Evolutionary conservation across 2,797 vertebrate genomes (phyloP).

Genomic region (Leptodactylus fallax): DNA sequence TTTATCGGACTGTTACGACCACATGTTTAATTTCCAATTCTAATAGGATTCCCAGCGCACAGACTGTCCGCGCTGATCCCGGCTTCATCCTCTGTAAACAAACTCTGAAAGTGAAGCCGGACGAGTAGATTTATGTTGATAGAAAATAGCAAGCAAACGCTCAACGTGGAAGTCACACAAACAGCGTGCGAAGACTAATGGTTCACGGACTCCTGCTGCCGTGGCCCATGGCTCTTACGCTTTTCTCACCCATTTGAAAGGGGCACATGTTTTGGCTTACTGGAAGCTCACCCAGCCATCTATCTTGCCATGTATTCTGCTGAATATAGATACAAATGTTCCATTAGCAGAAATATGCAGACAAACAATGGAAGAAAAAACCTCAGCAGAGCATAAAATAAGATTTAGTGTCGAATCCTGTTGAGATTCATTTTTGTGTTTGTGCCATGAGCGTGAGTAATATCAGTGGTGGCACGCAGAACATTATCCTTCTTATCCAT

Average conservation of each 20-base stretch:
- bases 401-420: slow-evolving; percentile 54
- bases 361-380: slow-evolving; percentile 25
- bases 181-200: slow-evolving; percentile 12
- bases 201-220: background rate
- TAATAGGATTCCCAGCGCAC: background rate
- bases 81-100: background rate
- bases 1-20: background rate
- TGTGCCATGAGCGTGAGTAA: slow-evolving; percentile 54
- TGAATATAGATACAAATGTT: slow-evolving; percentile 23
- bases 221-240: background rate
- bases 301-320: slow-evolving; percentile 2
- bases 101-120: slow-evolving; percentile 3
- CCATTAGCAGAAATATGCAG: slow-evolving; percentile 38
- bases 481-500: slow-evolving; percentile 54
- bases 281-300: slow-evolving; percentile 14
- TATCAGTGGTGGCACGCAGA: slow-evolving; percentile 50
- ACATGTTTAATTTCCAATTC: background rate
- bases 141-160: slow-evolving; percentile 7
- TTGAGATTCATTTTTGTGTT: slow-evolving; percentile 50
- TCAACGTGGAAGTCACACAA: background rate
- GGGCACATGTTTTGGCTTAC: slow-evolving; percentile 22
- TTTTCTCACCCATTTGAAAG: slow-evolving; percentile 5
- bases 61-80: background rate
- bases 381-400: slow-evolving; percentile 44
- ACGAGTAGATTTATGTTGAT: slow-evolving; percentile 37